phyloP scores from a whole-genome alignment of 2,797 vertebrate genomes.

The Pygocentrus nattereri region DNA sequence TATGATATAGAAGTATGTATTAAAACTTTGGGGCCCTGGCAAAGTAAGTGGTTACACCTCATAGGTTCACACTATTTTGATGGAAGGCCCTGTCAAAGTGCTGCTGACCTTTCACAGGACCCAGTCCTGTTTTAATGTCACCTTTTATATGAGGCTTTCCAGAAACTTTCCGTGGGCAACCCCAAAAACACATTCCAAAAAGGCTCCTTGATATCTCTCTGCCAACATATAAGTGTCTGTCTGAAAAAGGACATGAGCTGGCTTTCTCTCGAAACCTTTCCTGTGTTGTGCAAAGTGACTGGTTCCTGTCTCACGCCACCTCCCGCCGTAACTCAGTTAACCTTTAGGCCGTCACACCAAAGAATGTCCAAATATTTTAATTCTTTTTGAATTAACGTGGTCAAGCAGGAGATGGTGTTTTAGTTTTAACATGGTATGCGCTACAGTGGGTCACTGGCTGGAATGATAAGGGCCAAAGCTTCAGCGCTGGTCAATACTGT shows the following conservation, averaged over 20 bases:
- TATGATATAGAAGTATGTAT: too few relatives aligned
- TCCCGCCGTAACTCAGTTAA: conserved; percentile 32
- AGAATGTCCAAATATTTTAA: conserved; percentile 37
- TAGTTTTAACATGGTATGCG: background rate
- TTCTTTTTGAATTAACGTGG: conserved; percentile 28
- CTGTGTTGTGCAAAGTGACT: conserved; percentile 16
- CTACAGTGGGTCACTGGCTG: background rate
- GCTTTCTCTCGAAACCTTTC: conserved; percentile 35
- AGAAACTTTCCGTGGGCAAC: conserved; percentile 59
- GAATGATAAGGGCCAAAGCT: background rate
- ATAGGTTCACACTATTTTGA: conserved; percentile 8
- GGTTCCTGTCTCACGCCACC: conserved; percentile 36
- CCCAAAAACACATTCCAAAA: conserved; percentile 45
- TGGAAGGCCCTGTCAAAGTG: conserved; percentile 33
- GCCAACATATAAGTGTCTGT: conserved; percentile 44
- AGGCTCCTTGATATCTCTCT: conserved; percentile 28
- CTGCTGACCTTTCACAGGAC: conserved; percentile 37
- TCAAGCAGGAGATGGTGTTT: conserved; percentile 6
- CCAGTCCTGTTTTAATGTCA: conserved; percentile 48
- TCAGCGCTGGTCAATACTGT: background rate
- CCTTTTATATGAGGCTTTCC: conserved; percentile 51
- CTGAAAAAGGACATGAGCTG: conserved; percentile 47
- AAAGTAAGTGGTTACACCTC: too few relatives aligned
- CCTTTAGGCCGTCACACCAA: conserved; percentile 15
- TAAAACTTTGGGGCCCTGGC: too few relatives aligned